Base-by-base conservation (phyloP, 2,888 invertebrate species). In the Icerya purchasi region DNA sequence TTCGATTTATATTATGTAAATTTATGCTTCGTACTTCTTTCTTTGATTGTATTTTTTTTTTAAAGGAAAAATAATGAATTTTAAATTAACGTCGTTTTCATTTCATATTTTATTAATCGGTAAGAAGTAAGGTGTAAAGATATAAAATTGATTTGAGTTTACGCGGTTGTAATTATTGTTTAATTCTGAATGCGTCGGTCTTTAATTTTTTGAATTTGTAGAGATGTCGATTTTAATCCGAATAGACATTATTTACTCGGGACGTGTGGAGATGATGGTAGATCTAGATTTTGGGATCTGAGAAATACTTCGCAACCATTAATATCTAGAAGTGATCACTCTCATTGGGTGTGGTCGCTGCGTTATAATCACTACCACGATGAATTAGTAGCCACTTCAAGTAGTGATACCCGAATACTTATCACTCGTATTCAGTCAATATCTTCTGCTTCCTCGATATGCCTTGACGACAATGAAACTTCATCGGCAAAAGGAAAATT, bases 211-310 rank as follows among this genome's bases (percentile, higher is more conserved):
- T 56, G 49, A 22, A n/a, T 24, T 59, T 66, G 18, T 57, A 68
- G 96, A 59, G 91, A 93, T 69, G 71, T 98, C 50, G 97, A 97
- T 72, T 96, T 93, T 69, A 98, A 98, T 74, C 89, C 93, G n/a
- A 97, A 97, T 73, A 86, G 89, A 71, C 94, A 93, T 68, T 94
- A 94, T 69, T 87, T 88, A 67, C 70, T 97, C 63, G 89, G 88
- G 0, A 91, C 87, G 1, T 93, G 90, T 64, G 97, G 97, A 0
- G 97, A 98, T 71, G 97, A 98, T 72, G 93, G 92, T 0, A 84
- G 84, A 55, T 79, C 91, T 19, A 90, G 91, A 70, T 90, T 98
- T 66, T 98, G 97, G 97, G 97, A 98, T 72, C 84, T 87, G 66
- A 78, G 97, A 57, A 86, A 86, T 68, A 77, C 83, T 0, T 77